Evolutionary conservation across 2,113 vertebrate genomes (phyloP), one percentile per base, ranked within the genome.

Genomic region (Lepus europaeus): DNA sequence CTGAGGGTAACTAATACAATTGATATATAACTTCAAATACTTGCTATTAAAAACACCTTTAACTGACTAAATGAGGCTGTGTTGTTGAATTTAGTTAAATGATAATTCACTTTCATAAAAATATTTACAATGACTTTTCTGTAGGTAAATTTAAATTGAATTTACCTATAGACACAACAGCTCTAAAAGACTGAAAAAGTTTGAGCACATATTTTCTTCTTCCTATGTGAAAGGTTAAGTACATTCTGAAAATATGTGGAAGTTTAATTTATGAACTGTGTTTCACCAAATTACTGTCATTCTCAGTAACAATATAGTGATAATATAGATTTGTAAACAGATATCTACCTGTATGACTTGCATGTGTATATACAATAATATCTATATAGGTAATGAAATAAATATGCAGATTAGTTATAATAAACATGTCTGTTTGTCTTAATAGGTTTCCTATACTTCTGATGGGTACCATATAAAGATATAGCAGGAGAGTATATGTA

Each of bases 71-170:
- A 51, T 1, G 36, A 87, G 31, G 68, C 17, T 61, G 0, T 49
- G 69, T 33, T 49, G 64, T 29, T 69, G 1, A 7, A 59, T 39
- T 68, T 88, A 84, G 5, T n/a, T 89, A 72, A 70, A 31, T 80
- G 31, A 66, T 23, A 61, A 89, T 91, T 53, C 1, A 59, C 3
- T 82, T 95, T 93, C 56, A 33, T 19, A 83, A 93, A 70, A 91
- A 23, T 59, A 90, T 39, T 0, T 9, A 33, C 5, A 74, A 63
- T 56, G 3, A 31, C n/a, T 14, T 81, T 36, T 10, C 8, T 77
- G 29, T 90, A 61, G 72, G 16, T 89, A 92, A 90, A 84, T 79
- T 88, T 13, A 83, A 92, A 25, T 84, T 74, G 22, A 79, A 82
- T 7, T 45, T 45, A 45, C 45, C 45, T 45, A 6, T 45, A 45